Evolutionary conservation across 2,888 invertebrate genomes (phyloP).

Genomic region (Sepiola atlantica): DNA sequence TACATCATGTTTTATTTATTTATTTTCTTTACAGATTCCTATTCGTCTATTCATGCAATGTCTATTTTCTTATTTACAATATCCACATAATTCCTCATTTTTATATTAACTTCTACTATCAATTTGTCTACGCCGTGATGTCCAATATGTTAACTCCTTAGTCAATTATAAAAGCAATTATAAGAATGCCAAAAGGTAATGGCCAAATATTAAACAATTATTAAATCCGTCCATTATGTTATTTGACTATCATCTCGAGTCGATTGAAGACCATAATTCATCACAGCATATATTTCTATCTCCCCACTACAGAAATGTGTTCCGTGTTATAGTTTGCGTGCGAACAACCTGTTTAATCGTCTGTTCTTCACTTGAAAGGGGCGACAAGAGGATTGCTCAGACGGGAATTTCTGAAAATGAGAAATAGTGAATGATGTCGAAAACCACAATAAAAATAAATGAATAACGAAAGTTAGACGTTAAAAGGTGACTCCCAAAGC

Average conservation of each 20-base stretch:
- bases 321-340: background rate
- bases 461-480: background rate
- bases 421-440: background rate
- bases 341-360: background rate
- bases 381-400: background rate
- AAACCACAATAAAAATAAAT: background rate
- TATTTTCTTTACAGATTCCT: background rate
- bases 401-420: background rate
- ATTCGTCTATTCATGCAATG: background rate
- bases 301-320: rapidly evolving
- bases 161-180: background rate
- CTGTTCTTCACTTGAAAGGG: background rate
- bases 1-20: background rate
- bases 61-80: too few relatives aligned
- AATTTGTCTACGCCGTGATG: background rate
- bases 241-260: background rate
- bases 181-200: background rate
- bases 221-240: background rate
- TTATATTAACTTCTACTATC: background rate
- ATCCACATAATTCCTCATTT: background rate
- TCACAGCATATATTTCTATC: background rate
- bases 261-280: background rate
- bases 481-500: conserved; percentile 19
- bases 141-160: background rate
- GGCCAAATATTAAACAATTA: background rate